These are phyloP conservation scores for Amphimallon solstitiale DNA, from an alignment of 2,888 invertebrate genomes.

Conservation along the genomic window DNA sequence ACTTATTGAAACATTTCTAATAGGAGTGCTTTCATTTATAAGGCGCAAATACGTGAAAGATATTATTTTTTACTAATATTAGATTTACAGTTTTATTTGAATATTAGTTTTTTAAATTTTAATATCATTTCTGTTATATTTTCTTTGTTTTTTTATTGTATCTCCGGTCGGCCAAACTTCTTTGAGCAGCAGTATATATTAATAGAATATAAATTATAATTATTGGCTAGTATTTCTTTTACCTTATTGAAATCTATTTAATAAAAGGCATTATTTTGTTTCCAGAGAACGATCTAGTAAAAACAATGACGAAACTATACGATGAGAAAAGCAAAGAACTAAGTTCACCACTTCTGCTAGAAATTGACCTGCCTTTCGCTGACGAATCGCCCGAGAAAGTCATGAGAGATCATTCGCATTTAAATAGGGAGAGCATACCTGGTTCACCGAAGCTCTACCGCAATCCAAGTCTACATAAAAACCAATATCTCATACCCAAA, in stretches of 20 bases:
- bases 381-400: conserved; percentile 73
- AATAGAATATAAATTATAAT: not conserved
- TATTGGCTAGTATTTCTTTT: not conserved
- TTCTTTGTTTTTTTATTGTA: no score
- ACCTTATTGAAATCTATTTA: not conserved
- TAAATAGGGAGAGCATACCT: conserved; percentile 59
- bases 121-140: no score
- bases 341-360: conserved; percentile 65
- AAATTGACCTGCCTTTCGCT: conserved; percentile 75
- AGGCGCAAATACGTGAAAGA: no score
- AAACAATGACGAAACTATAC: conserved; percentile 84
- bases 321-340: conserved; percentile 82
- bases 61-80: no score
- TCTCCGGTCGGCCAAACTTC: no score
- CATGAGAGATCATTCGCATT: conserved; percentile 48
- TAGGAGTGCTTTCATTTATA: no score
- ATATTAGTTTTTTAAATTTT: no score
- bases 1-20: no score
- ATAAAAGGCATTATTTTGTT: conserved; percentile 49
- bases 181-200: no score
- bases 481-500: conserved; percentile 48
- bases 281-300: conserved; percentile 85
- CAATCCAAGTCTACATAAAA: conserved; percentile 67
- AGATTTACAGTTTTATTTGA: no score
- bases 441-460: conserved; percentile 59